These are phyloP conservation scores for Vulpes ferrilata DNA, from an alignment of 2,113 vertebrate species.

Conservation along the genomic window DNA sequence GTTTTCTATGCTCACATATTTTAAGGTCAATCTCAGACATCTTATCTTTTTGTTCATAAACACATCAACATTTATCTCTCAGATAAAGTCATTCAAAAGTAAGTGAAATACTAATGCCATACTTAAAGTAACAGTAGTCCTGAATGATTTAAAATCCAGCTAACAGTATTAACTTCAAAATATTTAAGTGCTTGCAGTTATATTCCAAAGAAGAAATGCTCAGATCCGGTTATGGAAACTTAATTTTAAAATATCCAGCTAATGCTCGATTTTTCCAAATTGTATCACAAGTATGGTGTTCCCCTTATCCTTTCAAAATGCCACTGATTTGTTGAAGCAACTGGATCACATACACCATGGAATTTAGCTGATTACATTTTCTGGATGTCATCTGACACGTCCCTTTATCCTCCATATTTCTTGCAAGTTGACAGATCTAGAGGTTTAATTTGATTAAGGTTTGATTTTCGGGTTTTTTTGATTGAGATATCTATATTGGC, in stretches of 20 bases:
- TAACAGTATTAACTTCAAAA: constrained; percentile 18
- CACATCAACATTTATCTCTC: not conserved
- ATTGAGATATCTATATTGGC: not conserved
- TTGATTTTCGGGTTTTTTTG: not conserved
- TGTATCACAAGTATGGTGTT: not conserved
- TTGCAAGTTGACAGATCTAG: not conserved
- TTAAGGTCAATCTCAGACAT: not conserved
- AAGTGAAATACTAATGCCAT: not conserved
- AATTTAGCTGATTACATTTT: not conserved
- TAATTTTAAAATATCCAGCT: not conserved
- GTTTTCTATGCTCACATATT: not conserved
- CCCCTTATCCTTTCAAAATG: not conserved
- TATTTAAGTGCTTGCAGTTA: constrained; percentile 41
- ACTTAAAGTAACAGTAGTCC: not conserved
- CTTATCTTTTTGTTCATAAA: not conserved
- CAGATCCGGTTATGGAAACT: not conserved
- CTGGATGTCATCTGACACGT: not conserved
- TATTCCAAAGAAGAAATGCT: constrained; percentile 47
- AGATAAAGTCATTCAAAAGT: constrained; percentile 20
- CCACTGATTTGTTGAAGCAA: not conserved
- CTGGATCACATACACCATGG: not conserved
- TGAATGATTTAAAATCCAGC: not conserved
- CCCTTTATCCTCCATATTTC: not conserved
- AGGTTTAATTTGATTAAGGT: not conserved
- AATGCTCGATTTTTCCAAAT: not conserved